A percentile compares a stretch with the other conserved stretches of the same genome.
These are phyloP conservation scores for Eurystomus gularis DNA, from an alignment of 2,113 vertebrate genomes.

Conservation along the genomic window DNA sequence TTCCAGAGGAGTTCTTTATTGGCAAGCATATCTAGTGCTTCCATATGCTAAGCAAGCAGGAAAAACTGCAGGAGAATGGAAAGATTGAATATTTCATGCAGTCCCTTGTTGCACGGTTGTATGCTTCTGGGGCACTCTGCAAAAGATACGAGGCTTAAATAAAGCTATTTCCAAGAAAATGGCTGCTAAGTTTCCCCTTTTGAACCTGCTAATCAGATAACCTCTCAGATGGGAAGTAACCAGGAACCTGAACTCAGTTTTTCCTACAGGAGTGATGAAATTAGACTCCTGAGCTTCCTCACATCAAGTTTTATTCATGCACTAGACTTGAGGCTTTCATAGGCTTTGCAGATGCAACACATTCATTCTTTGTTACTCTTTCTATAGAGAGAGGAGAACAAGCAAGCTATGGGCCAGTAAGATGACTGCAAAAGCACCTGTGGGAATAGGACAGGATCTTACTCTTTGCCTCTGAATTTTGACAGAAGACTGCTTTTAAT, in stretches of 20 bases:
- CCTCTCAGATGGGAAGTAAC: neutral
- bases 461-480: neutral
- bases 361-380: neutral
- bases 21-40: neutral
- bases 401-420: neutral
- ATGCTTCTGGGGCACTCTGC: neutral
- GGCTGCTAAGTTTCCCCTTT: neutral
- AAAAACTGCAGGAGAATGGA: neutral
- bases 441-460: neutral
- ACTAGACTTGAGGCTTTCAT: neutral
- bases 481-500: neutral
- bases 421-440: neutral
- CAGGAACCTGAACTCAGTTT: neutral
- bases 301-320: neutral
- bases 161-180: neutral
- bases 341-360: neutral
- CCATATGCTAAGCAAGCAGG: constrained; percentile 27
- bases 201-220: neutral
- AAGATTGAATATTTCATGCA: constrained; percentile 10
- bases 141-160: neutral
- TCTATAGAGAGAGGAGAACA: neutral
- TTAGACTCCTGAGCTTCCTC: neutral
- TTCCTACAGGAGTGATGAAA: neutral
- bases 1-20: constrained; percentile 27
- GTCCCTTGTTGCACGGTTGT: neutral